phyloP scores from a whole-genome alignment of 2,113 vertebrate genomes.

The Rhizomys pruinosus region DNA sequence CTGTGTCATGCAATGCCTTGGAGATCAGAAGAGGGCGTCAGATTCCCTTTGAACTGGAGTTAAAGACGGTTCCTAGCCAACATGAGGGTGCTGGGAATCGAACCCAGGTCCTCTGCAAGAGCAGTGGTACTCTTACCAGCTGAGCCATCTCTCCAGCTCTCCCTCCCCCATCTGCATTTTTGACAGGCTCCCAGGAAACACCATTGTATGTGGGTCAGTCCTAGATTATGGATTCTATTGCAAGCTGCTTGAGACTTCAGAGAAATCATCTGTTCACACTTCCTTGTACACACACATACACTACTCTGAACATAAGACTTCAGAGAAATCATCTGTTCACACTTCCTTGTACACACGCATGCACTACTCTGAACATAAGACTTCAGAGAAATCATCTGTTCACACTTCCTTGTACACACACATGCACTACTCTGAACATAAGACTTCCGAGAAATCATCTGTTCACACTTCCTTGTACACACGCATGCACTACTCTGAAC shows the following conservation, averaged over 20 bases:
- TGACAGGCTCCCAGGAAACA: not conserved
- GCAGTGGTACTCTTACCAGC: too few relatives aligned
- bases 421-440: not conserved
- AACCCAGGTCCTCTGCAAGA: too few relatives aligned
- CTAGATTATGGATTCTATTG: not conserved
- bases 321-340: not conserved
- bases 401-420: not conserved
- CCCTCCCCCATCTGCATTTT: not conserved
- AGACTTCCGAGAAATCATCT: too few relatives aligned
- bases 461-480: not conserved
- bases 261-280: not conserved
- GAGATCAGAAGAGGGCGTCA: too few relatives aligned
- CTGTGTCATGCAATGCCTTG: too few relatives aligned
- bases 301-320: not conserved
- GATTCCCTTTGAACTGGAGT: too few relatives aligned
- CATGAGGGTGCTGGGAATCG: too few relatives aligned
- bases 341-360: not conserved
- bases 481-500: not conserved
- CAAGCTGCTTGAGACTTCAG: not conserved
- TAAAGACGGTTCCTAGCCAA: too few relatives aligned
- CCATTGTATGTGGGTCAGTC: accelerated
- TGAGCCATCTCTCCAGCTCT: too few relatives aligned
- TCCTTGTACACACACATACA: not conserved
- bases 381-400: too few relatives aligned
- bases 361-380: not conserved